Evolutionary conservation across 2,113 vertebrate species (phyloP).

Genomic region (Pituophis catenifer): DNA sequence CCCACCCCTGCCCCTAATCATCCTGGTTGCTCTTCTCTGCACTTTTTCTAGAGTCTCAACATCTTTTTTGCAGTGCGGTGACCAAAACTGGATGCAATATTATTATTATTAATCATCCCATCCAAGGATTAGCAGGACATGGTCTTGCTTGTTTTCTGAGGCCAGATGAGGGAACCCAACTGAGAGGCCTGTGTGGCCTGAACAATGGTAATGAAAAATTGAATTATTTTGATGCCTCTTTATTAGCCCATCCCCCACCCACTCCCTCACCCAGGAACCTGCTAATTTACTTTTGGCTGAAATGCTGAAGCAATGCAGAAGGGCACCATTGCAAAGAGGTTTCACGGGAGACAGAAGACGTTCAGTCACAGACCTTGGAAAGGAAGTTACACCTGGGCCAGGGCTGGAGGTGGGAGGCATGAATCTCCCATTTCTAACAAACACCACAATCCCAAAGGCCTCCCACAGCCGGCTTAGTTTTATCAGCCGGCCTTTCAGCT

Average conservation of each 20-base stretch:
- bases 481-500: constrained; percentile 11
- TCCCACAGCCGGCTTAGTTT: neutral
- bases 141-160: neutral
- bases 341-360: neutral
- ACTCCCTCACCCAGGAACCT: neutral
- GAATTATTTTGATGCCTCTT: neutral
- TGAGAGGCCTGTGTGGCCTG: neutral
- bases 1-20: too few relatives aligned
- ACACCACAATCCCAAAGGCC: neutral
- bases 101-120: neutral
- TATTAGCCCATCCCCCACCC: neutral
- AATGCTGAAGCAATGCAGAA: neutral
- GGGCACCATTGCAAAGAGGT: neutral
- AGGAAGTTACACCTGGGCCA: neutral
- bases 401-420: neutral
- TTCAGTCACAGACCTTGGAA: neutral
- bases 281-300: neutral
- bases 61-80: too few relatives aligned
- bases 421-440: neutral
- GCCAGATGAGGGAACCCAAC: neutral
- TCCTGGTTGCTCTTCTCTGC: too few relatives aligned
- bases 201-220: neutral
- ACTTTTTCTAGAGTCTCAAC: too few relatives aligned
- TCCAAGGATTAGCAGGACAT: neutral
- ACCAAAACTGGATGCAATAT: too few relatives aligned